Evolutionary conservation across 2,797 vertebrate species (phyloP).

Genomic region (Crocodylus rhombifer): DNA sequence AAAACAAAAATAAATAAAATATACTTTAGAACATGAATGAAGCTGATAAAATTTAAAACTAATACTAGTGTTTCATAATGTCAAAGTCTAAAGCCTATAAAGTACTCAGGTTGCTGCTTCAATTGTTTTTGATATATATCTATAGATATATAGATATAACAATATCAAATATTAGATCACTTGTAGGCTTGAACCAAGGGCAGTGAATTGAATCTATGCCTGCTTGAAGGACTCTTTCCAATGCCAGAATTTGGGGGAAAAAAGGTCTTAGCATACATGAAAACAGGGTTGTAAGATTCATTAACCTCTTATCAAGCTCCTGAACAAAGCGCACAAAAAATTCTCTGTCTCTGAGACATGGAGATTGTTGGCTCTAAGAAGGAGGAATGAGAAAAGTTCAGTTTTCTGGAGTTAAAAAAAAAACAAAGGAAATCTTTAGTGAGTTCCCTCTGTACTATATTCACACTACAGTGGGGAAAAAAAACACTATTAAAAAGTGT

Average conservation of each 20-base stretch:
- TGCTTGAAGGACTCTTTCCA: background rate
- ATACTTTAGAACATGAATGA: background rate
- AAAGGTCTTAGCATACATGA: background rate
- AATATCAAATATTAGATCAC: background rate
- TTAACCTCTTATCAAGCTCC: background rate
- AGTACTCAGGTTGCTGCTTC: background rate
- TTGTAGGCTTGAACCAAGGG: background rate
- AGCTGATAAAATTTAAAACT: background rate
- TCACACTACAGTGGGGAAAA: background rate
- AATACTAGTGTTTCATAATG: background rate
- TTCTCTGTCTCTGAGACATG: background rate
- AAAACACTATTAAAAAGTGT: background rate
- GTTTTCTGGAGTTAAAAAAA: background rate
- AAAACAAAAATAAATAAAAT: background rate
- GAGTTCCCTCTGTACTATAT: background rate
- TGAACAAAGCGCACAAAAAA: background rate
- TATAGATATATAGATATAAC: background rate
- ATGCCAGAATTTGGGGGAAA: background rate
- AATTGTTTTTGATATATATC: background rate
- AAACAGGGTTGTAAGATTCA: accelerated
- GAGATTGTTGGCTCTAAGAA: background rate
- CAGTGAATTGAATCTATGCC: background rate
- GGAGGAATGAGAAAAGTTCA: background rate
- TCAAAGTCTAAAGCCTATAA: background rate
- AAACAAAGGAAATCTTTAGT: background rate